phyloP scores from a whole-genome alignment of 1,140 invertebrate species.

The Brachionus plicatilis region DNA sequence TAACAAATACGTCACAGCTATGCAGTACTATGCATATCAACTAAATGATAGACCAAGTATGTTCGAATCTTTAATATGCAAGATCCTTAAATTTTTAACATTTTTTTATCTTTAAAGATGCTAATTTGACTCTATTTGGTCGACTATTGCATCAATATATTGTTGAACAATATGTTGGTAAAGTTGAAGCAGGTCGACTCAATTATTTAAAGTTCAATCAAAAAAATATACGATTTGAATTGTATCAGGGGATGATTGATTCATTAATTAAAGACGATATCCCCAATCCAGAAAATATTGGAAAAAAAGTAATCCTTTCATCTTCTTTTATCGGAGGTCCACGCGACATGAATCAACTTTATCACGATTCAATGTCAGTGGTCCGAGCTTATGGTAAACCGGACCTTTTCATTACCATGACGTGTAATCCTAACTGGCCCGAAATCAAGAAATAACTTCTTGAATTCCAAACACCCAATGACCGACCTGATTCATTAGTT shows the following conservation, averaged over 20 bases:
- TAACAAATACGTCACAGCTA: neutral
- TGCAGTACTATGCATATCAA: constrained; percentile 13
- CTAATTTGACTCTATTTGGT: neutral
- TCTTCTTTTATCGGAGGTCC: constrained; percentile 16
- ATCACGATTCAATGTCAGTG: constrained; percentile 42
- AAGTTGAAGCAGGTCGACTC: constrained; percentile 48
- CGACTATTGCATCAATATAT: neutral
- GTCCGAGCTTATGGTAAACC: constrained; percentile 43
- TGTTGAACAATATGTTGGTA: constrained; percentile 36
- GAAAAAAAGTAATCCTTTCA: neutral
- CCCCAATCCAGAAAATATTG: neutral
- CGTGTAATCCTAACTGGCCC: constrained; percentile 46
- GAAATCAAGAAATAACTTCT: constrained; percentile 51
- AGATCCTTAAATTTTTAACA: too few relatives aligned
- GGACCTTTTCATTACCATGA: constrained; percentile 46
- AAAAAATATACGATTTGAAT: constrained; percentile 18
- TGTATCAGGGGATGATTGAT: neutral
- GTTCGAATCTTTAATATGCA: too few relatives aligned
- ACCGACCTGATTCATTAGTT: constrained; percentile 55
- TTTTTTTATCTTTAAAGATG: neutral
- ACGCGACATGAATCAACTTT: constrained; percentile 15
- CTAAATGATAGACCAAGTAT: neutral
- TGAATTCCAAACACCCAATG: constrained; percentile 44
- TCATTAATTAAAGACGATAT: neutral
- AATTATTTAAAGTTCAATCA: constrained; percentile 38